These are phyloP conservation scores for Chrysodeixis includens DNA, from an alignment of 2,888 invertebrate species.

Conservation along the genomic window DNA sequence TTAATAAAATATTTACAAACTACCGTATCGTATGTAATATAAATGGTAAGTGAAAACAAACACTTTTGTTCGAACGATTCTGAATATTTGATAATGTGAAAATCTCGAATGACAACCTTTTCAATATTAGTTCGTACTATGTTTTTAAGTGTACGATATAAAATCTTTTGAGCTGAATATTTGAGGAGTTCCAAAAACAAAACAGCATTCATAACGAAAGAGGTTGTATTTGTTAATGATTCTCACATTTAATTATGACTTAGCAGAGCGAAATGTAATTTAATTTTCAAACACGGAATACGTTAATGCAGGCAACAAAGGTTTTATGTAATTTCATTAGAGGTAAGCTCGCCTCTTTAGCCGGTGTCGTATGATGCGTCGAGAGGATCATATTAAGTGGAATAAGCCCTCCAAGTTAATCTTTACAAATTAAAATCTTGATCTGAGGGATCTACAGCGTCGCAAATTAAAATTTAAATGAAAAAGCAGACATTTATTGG, in stretches of 20 bases:
- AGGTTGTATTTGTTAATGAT: constrained; percentile 3
- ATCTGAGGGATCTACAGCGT: constrained; percentile 1
- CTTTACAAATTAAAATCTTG: constrained; percentile 21
- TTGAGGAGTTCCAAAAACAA: background rate
- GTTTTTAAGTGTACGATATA: background rate
- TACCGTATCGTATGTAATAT: background rate
- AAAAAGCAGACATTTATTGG: too few species aligned
- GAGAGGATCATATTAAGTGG: constrained; percentile 36
- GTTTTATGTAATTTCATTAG: constrained; percentile 36
- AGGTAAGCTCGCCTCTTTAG: constrained; percentile 9
- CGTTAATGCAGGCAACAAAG: background rate
- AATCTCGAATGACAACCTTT: constrained; percentile 1
- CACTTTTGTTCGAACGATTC: background rate
- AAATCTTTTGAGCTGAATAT: background rate
- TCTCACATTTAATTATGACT: constrained; percentile 3
- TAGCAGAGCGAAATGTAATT: background rate
- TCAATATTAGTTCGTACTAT: background rate
- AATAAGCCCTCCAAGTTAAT: constrained; percentile 23
- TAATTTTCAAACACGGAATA: constrained; percentile 4
- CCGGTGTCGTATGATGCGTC: constrained; percentile 23
- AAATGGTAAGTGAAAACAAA: constrained; percentile 1
- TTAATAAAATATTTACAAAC: background rate
- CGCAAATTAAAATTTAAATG: constrained; percentile 10
- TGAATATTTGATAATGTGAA: constrained; percentile 1
- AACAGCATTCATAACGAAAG: background rate